phyloP scores from a whole-genome alignment of 2,113 vertebrate species.

The Speoplatyrhinus poulsoni region DNA sequence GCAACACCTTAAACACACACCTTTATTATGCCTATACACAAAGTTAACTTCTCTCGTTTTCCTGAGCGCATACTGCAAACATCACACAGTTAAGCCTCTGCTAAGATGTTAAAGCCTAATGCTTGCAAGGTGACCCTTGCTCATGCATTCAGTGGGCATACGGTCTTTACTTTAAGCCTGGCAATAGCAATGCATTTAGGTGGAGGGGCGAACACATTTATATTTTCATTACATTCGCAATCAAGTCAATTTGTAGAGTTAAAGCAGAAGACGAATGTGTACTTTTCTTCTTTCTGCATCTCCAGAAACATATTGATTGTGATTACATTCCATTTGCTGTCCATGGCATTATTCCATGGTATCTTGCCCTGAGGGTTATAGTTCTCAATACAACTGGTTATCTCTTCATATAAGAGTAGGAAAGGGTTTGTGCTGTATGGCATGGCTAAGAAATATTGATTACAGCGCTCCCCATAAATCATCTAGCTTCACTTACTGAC shows the following conservation, averaged over 20 bases:
- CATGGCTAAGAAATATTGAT: conserved; percentile 44
- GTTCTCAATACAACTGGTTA: no score
- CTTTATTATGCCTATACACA: conserved; percentile 43
- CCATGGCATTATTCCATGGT: background rate
- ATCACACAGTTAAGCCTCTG: conserved; percentile 60
- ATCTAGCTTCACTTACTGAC: conserved; percentile 52
- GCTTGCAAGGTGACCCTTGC: conserved; percentile 69
- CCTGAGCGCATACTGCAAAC: conserved; percentile 47
- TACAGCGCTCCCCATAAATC: conserved; percentile 42
- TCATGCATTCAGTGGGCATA: conserved; percentile 51
- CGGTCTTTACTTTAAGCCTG: conserved; percentile 50
- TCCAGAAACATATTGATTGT: conserved; percentile 4
- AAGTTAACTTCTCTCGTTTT: conserved; percentile 59
- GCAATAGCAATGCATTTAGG: conserved; percentile 16
- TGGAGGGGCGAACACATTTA: conserved; percentile 23
- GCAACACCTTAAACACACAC: conserved; percentile 11
- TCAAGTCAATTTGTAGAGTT: conserved; percentile 27
- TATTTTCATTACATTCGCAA: conserved; percentile 50
- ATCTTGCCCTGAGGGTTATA: conserved; percentile 24
- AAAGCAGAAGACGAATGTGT: conserved; percentile 12
- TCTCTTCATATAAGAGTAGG: conserved; percentile 39
- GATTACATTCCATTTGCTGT: conserved; percentile 1
- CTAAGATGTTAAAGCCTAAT: conserved; percentile 71
- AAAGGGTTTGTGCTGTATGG: conserved; percentile 21
- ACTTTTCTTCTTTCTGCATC: background rate